Percentiles rank a stretch among this genome's conserved stretches.
Conservation (phyloP, 2,888 invertebrate genomes). For the Papilio elwesi region DNA sequence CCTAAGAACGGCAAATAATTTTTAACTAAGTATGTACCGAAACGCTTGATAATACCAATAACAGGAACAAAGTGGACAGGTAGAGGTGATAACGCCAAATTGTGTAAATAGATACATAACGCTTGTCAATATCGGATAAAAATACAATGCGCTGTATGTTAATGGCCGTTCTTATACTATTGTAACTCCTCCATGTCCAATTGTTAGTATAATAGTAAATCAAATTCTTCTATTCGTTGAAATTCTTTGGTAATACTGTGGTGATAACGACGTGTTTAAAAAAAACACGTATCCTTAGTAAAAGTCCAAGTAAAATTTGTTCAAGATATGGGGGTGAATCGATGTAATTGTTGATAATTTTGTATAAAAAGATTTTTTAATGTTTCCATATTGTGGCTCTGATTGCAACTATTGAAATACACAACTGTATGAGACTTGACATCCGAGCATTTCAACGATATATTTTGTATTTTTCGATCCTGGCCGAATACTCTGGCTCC, state of each 20-base stretch:
- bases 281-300: too few species aligned
- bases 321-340: too few species aligned
- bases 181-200: conserved; percentile 40
- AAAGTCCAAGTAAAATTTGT: too few species aligned
- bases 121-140: conserved; percentile 38
- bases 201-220: conserved; percentile 14
- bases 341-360: too few species aligned
- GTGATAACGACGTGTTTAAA: too few species aligned
- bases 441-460: too few species aligned
- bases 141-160: conserved; percentile 25
- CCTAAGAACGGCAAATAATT: conserved; percentile 15
- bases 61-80: conserved; percentile 14
- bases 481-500: too few species aligned
- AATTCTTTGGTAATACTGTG: neutral
- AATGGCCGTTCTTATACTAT: conserved; percentile 32
- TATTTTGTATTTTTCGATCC: too few species aligned
- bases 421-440: too few species aligned
- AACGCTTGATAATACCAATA: conserved; percentile 10
- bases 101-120: conserved; percentile 34
- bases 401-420: too few species aligned
- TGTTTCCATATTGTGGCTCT: too few species aligned
- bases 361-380: too few species aligned
- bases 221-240: conserved; percentile 22
- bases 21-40: conserved; percentile 1
- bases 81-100: conserved; percentile 32